Evolutionary conservation across 2,888 invertebrate species (phyloP).

Genomic region (Odiellus spinosus): DNA sequence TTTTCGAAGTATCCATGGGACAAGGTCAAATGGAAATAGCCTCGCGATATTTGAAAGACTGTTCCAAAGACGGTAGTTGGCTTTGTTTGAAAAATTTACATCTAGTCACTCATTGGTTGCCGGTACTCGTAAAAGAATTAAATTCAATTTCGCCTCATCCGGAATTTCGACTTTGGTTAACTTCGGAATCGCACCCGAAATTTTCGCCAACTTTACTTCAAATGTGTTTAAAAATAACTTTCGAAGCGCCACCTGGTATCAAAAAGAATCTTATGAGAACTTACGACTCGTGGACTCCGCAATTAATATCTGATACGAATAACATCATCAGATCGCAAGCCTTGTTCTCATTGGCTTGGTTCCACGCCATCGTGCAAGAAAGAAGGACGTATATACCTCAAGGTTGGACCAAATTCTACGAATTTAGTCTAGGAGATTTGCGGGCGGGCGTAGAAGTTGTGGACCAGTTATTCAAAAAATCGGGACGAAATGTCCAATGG

Average conservation of each 20-base stretch:
- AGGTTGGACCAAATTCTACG: constrained; percentile 78
- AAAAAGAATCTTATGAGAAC: constrained; percentile 62
- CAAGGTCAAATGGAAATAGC: constrained; percentile 56
- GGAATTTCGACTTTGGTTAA: constrained; percentile 64
- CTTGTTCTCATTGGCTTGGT: constrained; percentile 45
- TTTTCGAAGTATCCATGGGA: constrained; percentile 55
- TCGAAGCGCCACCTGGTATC: constrained; percentile 69
- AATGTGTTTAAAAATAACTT: constrained; percentile 58
- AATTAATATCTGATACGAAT: constrained; percentile 27
- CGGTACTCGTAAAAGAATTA: constrained; percentile 49
- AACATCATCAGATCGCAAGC: constrained; percentile 17
- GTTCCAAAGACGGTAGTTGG: constrained; percentile 51
- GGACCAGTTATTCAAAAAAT: constrained; percentile 24
- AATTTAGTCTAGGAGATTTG: constrained; percentile 67
- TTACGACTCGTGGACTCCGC: constrained; percentile 49
- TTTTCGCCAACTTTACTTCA: constrained; percentile 60
- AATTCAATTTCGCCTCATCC: constrained; percentile 33
- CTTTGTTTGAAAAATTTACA: constrained; percentile 66
- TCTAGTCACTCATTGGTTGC: constrained; percentile 52
- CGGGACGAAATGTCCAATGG: constrained; percentile 40
- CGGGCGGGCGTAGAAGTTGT: constrained; percentile 52
- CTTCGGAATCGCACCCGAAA: constrained; percentile 60
- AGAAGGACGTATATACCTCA: constrained; percentile 75
- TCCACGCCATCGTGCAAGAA: constrained; percentile 75
- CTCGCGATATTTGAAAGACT: constrained; percentile 40